phyloP scores from a whole-genome alignment of 1,140 invertebrate genomes.

The Temnothorax curvispinosus region DNA sequence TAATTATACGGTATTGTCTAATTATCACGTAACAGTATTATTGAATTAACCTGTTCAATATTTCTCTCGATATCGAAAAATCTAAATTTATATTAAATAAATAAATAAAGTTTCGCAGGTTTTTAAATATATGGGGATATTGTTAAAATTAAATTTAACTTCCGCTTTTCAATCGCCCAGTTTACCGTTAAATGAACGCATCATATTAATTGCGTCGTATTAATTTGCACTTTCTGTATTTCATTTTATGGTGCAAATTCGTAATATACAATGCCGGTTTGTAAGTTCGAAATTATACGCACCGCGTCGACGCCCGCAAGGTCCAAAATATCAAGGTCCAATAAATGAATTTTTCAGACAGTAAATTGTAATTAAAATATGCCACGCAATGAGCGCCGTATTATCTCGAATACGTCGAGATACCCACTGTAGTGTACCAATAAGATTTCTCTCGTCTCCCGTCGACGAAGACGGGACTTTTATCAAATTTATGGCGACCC shows the following conservation, averaged over 20 bases:
- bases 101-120: neutral
- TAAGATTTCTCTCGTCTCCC: neutral
- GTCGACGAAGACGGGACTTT: neutral
- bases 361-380: conserved; percentile 20
- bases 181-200: neutral
- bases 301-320: neutral
- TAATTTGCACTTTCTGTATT: neutral
- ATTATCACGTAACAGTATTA: neutral
- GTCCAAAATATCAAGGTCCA: neutral
- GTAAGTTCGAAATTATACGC: neutral
- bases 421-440: neutral
- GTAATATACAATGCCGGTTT: neutral
- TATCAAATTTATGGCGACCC: conserved; percentile 22
- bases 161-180: neutral
- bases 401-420: neutral
- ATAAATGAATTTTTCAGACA: conserved; percentile 12
- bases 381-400: neutral
- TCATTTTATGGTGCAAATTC: neutral
- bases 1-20: neutral
- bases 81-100: neutral
- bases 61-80: neutral
- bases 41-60: neutral
- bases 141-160: neutral
- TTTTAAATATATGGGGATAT: neutral
- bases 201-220: neutral